phyloP scores from a whole-genome alignment of 2,888 invertebrate species.

The Sthenelais limicola region DNA sequence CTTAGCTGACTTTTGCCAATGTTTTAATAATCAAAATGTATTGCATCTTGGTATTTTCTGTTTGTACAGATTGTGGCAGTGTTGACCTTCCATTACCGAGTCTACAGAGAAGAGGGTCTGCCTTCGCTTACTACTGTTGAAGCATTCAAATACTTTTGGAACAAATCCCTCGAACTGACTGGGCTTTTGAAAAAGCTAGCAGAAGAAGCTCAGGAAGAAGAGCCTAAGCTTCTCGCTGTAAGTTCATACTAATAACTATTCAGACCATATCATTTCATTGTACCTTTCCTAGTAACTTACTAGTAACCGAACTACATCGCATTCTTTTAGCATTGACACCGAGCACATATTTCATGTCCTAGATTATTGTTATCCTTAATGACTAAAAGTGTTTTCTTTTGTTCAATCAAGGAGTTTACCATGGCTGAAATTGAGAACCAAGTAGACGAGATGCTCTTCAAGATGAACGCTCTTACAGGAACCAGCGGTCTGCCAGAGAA shows the following conservation, averaged over 20 bases:
- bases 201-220: constrained; percentile 57
- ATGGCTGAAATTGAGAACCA: constrained; percentile 72
- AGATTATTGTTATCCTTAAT: not conserved
- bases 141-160: constrained; percentile 58
- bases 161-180: constrained; percentile 53
- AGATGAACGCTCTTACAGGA: constrained; percentile 69
- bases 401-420: constrained; percentile 65
- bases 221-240: constrained; percentile 63
- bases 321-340: too few species aligned
- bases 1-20: not conserved
- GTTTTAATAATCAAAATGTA: not conserved
- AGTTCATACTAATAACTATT: too few species aligned
- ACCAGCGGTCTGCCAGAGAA: constrained; percentile 68
- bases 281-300: too few species aligned
- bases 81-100: constrained; percentile 60
- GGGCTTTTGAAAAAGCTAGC: constrained; percentile 52
- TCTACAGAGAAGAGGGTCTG: constrained; percentile 57
- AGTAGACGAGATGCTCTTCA: constrained; percentile 71
- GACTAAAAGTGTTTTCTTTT: not conserved
- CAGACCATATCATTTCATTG: too few species aligned
- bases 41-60: not conserved
- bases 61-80: constrained; percentile 63
- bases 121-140: constrained; percentile 60
- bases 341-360: not conserved
- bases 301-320: too few species aligned